Percentiles rank a stretch among this genome's conserved stretches.
Conservation (phyloP, 2,888 invertebrate species). For the Coelopa pilipes region DNA sequence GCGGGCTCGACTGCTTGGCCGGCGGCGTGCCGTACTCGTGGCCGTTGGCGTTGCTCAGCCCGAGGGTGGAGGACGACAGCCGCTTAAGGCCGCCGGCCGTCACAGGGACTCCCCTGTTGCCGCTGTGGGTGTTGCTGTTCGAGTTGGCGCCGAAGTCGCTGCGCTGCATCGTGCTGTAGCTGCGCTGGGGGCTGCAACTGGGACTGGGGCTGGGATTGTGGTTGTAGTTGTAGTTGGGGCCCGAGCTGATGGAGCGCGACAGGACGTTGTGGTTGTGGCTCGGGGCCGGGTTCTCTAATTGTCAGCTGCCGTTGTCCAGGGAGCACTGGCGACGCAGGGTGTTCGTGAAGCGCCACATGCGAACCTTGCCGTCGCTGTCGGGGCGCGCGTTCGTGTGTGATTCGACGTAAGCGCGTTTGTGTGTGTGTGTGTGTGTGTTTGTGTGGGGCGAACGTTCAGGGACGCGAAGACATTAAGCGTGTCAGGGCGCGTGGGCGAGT, state of each 20-base stretch:
- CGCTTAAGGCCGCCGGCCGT: conserved; percentile 40
- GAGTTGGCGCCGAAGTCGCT: not conserved
- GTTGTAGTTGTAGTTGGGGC: not conserved
- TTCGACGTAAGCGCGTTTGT: not conserved
- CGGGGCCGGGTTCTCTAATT: conserved; percentile 6
- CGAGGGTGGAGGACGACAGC: conserved; percentile 44
- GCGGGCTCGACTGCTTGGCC: conserved; percentile 26
- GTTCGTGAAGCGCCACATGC: conserved; percentile 54
- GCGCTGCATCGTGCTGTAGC: conserved; percentile 9
- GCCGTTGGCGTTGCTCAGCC: conserved; percentile 39
- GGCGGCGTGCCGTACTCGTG: conserved; percentile 30
- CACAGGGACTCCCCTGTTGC: not conserved
- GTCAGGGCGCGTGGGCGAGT: conserved; percentile 7
- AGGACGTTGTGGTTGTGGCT: not conserved
- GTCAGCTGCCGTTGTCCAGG: conserved; percentile 47
- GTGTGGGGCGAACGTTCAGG: not conserved
- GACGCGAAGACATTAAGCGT: not conserved
- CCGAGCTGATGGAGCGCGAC: conserved; percentile 4
- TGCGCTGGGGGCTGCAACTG: not conserved
- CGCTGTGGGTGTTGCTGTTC: not conserved
- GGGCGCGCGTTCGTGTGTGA: not conserved
- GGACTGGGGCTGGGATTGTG: not conserved
- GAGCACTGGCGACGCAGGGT: conserved; percentile 53
- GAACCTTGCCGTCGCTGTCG: conserved; percentile 55
- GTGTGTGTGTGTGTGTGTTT: conserved; percentile 9